Base-by-base conservation (phyloP, 2,888 invertebrate species). In the Agriotes lineatus region DNA sequence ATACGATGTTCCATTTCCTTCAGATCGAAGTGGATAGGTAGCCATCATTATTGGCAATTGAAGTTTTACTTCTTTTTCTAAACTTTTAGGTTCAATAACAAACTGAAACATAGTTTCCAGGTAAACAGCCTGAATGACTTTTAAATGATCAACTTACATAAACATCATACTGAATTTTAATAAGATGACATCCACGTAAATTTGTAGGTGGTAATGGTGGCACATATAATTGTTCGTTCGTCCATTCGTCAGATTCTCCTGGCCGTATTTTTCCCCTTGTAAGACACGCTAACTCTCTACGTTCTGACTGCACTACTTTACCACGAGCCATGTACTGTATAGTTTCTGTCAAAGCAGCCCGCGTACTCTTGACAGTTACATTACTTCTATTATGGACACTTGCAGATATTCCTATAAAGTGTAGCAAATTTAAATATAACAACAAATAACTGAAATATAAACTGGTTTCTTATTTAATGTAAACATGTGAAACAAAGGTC, bases 171-270 rank as follows among this genome's bases (percentile, higher is more conserved):
- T 94, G 92, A 78, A 97, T 95, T 82, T 93, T 91, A 79, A 97
- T 97, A 78, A 97, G 90, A 84, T 96, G 96, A 82, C 97, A 97
- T 66, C 96, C 96, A 77, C 96, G 89, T 63, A 97, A 88, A 87
- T 96, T 96, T 70, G 97, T 97, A 35, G 97, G 97, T 72, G 97
- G 97, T 78, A 97, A 86, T 22, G 97, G 96, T 69, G 97, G 97
- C 73, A 97, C 95, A 83, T 95, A 94, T 63, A 97, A 89, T 81
- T 94, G 91, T 83, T 96, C 95, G 81, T 92, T 93, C 71, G 92
- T 90, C 95, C 96, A 96, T 83, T 91, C 91, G 82, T 95, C 95
- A 67, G 90, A 89, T 76, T 90, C 93, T 39, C 94, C 94, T 1
- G 94, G 90, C 16, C 93, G 89, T 73, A 94, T 91, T 87, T 94